Evolutionary conservation across 2,113 vertebrate genomes (phyloP), one percentile per base, ranked within the genome.

Genomic region (Acrocephalus kingi): DNA sequence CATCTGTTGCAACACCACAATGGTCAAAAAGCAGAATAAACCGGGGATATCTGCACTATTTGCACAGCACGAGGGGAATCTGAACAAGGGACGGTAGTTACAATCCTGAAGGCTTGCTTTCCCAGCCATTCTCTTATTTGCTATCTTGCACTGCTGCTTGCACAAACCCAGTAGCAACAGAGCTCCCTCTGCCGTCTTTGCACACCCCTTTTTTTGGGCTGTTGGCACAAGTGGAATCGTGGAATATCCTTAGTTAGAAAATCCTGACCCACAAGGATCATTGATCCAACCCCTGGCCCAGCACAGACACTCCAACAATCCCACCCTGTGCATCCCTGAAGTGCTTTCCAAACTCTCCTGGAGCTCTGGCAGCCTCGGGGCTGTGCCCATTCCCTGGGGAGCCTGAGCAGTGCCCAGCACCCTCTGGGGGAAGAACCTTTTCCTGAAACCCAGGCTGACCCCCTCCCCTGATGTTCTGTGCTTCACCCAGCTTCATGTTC

Each of bases 331-430:
- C 27, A 59, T 43, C 45, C 61, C 24, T 41, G 21, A 6, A n/a
- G 33, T 0, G 0, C 0, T 62, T 14, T 41, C 8, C 39, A 28
- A 81, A 46, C 0, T 0, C 8, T 46, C 55, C 62, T n/a, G 9
- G 62, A 55, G 21, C 41, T 55, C 41, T 48, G 48, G 46, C 54
- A 82, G 69, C 46, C 39, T 48, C 0, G 2, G 46, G 55, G 9
- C 17, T 0, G 0, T 41, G 30, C 1, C 17, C 62, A 35, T 30
- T 68, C 55, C n/a, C 55, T 55, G 52, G 37, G 25, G 18, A 66
- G 12, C 8, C 37, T 51, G 59, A 8, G 1, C 69, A 68, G 78
- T 54, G 69, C 39, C 46, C 24, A 41, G 30, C 62, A 27, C 4
- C 20, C 39, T 82, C 39, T 13, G 21, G 24, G 23, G n/a, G 11